Conservation (phyloP, 2,888 invertebrate genomes). For the Andrena haemorrhoa region DNA sequence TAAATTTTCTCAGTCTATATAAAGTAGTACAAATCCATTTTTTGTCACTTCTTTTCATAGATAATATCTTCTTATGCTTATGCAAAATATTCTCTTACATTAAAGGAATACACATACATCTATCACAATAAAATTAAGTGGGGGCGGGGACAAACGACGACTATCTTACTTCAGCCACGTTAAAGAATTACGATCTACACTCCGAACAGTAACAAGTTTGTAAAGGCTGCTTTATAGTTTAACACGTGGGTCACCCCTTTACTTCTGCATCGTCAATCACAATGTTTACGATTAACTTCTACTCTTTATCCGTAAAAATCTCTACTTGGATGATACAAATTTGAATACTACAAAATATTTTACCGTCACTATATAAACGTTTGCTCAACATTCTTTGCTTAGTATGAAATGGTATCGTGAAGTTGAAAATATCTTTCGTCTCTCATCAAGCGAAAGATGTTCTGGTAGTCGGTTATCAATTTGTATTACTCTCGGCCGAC, state of each 20-base stretch:
- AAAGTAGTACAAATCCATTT: constrained; percentile 53
- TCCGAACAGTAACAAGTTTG: constrained; percentile 54
- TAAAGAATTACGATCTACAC: constrained; percentile 55
- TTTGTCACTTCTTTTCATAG: constrained; percentile 13
- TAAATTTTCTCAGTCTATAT: constrained; percentile 25
- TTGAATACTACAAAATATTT: constrained; percentile 68
- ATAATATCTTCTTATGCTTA: constrained; percentile 26
- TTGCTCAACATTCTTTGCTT: constrained; percentile 29
- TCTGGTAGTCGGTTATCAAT: constrained; percentile 5
- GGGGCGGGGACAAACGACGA: constrained; percentile 42
- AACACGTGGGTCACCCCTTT: constrained; percentile 42
- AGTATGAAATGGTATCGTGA: constrained; percentile 8
- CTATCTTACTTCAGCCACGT: constrained; percentile 25
- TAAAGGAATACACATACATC: constrained; percentile 46
- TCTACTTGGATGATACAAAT: constrained; percentile 55
- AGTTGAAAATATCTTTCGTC: constrained; percentile 32
- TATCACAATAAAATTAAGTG: constrained; percentile 60
- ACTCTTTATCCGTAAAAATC: constrained; percentile 53
- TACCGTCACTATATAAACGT: constrained; percentile 45
- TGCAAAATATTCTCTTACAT: constrained; percentile 54
- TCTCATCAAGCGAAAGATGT: constrained; percentile 10
- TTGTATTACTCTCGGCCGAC: constrained; percentile 40
- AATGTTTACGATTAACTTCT: constrained; percentile 46
- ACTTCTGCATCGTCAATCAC: constrained; percentile 42
- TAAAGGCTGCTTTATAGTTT: constrained; percentile 52